Percentiles rank a stretch among this genome's conserved stretches.
phyloP scores from a whole-genome alignment of 2,888 invertebrate genomes.

The Bruchidius siliquastri region DNA sequence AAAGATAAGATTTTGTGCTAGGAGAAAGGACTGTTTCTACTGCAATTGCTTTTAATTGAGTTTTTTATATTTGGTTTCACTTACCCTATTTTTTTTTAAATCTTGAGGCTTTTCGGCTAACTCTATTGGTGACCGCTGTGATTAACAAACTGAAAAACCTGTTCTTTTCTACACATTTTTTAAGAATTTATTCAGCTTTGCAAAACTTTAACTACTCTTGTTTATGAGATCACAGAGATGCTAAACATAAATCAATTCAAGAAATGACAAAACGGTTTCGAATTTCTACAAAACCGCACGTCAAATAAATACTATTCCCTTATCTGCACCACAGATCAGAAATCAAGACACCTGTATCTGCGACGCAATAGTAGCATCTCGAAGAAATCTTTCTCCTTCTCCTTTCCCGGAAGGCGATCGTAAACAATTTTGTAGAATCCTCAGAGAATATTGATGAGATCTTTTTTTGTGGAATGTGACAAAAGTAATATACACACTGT shows the following conservation, averaged over 20 bases:
- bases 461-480: constrained; percentile 26
- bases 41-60: no score
- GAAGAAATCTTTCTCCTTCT: constrained; percentile 7
- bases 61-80: no score
- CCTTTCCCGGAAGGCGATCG: constrained; percentile 23
- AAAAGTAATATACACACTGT: constrained; percentile 25
- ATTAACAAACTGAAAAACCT: no score
- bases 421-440: constrained; percentile 25
- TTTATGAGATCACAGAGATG: no score
- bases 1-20: no score
- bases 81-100: no score
- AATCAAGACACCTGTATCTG: not conserved
- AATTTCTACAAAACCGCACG: not conserved
- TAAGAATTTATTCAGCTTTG: no score
- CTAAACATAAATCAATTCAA: not conserved
- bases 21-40: no score
- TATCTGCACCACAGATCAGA: not conserved
- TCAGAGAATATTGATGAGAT: constrained; percentile 29
- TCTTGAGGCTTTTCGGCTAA: no score
- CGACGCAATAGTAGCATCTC: not conserved
- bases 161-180: no score
- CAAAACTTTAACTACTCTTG: no score
- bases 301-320: not conserved
- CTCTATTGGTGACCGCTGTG: no score
- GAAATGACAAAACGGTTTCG: not conserved